phyloP scores from a whole-genome alignment of 1,140 invertebrate species.

The Drosophila willistoni region DNA sequence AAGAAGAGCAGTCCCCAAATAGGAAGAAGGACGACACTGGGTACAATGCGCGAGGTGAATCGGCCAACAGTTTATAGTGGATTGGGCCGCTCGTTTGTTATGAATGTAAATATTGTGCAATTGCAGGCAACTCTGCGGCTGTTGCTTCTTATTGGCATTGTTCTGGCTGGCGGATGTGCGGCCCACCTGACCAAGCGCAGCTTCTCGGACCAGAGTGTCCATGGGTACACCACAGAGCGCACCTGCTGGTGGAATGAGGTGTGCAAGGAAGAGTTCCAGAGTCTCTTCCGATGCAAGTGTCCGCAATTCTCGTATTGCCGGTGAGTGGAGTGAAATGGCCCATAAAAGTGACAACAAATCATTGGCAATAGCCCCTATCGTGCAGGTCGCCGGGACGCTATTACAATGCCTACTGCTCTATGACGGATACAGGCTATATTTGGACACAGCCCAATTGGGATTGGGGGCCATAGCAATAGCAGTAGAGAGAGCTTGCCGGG shows the following conservation, averaged over 20 bases:
- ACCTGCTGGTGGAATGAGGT: slow-evolving; percentile 97
- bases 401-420: slow-evolving; percentile 95
- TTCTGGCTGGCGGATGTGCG: slow-evolving; percentile 62
- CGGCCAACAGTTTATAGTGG: neutral
- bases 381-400: slow-evolving; percentile 89
- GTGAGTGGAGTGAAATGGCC: slow-evolving; percentile 65
- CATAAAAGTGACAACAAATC: neutral
- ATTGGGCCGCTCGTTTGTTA: neutral
- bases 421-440: slow-evolving; percentile 95
- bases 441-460: slow-evolving; percentile 90
- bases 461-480: slow-evolving; percentile 73
- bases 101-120: slow-evolving; percentile 3
- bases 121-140: slow-evolving; percentile 24
- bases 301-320: slow-evolving; percentile 94
- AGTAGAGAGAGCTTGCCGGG: slow-evolving; percentile 38
- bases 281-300: slow-evolving; percentile 92
- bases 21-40: slow-evolving; percentile 38
- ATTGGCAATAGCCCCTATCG: slow-evolving; percentile 12
- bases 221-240: slow-evolving; percentile 92
- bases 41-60: slow-evolving; percentile 25
- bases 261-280: slow-evolving; percentile 95
- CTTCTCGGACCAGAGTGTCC: slow-evolving; percentile 90
- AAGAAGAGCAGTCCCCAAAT: slow-evolving; percentile 24
- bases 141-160: slow-evolving; percentile 42
- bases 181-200: slow-evolving; percentile 86